These are phyloP conservation scores for Mythimna loreyi DNA, from an alignment of 2,888 invertebrate species.

Conservation along the genomic window DNA sequence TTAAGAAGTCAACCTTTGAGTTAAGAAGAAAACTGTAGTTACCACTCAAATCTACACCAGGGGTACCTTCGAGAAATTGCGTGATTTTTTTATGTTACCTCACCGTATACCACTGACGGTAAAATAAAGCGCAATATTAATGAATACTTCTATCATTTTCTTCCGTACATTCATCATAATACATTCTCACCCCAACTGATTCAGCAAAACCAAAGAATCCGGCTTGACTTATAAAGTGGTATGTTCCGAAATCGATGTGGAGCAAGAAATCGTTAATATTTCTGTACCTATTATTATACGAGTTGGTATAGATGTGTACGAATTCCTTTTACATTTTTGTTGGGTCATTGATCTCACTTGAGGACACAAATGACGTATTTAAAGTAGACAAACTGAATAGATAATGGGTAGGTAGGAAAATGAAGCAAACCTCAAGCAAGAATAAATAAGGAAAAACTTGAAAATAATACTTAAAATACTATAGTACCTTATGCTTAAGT, in stretches of 20 bases:
- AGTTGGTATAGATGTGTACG: no score
- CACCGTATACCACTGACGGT: neutral
- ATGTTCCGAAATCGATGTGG: slow-evolving; percentile 56
- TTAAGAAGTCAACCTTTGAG: no score
- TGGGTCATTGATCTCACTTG: slow-evolving; percentile 12
- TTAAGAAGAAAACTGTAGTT: no score
- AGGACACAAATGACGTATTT: neutral
- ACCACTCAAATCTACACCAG: no score
- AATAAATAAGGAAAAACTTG: neutral
- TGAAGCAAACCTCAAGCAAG: neutral
- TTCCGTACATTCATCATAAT: slow-evolving; percentile 43
- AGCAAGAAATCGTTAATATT: slow-evolving; percentile 50
- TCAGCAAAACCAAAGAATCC: slow-evolving; percentile 72
- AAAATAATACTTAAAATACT: neutral
- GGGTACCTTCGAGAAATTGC: no score
- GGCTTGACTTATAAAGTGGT: slow-evolving; percentile 59
- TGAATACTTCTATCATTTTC: slow-evolving; percentile 26
- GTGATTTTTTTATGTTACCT: neutral
- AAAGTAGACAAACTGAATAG: neutral
- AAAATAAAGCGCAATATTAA: slow-evolving; percentile 37
- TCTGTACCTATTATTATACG: slow-evolving; percentile 18
- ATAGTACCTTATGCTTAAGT: no score
- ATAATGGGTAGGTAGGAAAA: neutral
- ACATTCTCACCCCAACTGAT: slow-evolving; percentile 68
- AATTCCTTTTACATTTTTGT: no score